A percentile compares a stretch with the other conserved stretches of the same genome.
These are phyloP conservation scores for Herpailurus yagouaroundi DNA, from an alignment of 2,113 vertebrate species.

Conservation along the genomic window DNA sequence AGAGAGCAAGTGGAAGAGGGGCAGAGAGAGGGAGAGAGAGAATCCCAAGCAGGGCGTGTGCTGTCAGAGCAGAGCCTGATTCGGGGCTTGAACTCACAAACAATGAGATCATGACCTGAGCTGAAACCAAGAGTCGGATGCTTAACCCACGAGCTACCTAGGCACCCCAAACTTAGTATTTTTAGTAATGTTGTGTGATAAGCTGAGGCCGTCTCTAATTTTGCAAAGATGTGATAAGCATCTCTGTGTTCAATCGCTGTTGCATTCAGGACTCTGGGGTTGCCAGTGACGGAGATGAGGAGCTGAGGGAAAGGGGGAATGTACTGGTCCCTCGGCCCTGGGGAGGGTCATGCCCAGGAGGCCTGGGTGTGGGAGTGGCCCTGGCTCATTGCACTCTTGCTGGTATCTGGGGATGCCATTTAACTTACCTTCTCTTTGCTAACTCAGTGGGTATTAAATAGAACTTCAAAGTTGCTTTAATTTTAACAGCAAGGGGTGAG, in stretches of 20 bases:
- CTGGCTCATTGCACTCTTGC: background rate
- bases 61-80: too few species aligned
- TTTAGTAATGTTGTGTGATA: background rate
- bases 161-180: background rate
- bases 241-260: background rate
- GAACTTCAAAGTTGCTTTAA: background rate
- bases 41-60: too few species aligned
- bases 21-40: too few species aligned
- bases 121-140: too few species aligned
- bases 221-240: background rate
- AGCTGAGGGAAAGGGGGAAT: background rate
- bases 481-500: background rate
- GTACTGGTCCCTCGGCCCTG: background rate
- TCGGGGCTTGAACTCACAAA: too few species aligned
- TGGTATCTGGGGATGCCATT: background rate
- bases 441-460: background rate
- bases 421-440: background rate
- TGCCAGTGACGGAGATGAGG: background rate
- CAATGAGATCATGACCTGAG: too few species aligned
- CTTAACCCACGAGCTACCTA: too few species aligned
- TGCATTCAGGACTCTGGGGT: background rate
- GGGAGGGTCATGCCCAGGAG: rapidly evolving
- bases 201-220: background rate
- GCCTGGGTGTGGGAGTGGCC: rapidly evolving
- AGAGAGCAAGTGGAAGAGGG: too few species aligned